Evolutionary conservation across 1,140 invertebrate species (phyloP).

Genomic region (Dreissena polymorpha): DNA sequence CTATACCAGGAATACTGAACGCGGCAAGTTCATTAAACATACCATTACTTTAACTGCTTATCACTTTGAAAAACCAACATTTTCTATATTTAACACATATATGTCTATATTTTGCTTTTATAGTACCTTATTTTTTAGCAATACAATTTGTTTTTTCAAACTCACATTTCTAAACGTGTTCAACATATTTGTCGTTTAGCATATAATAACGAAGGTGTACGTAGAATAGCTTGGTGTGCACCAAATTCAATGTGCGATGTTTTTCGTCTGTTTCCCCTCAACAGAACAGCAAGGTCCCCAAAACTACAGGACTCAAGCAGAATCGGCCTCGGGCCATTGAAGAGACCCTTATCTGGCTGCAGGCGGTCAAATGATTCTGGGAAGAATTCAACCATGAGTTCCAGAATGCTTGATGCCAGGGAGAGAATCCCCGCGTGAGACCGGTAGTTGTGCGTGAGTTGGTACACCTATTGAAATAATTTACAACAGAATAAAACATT

Average conservation of each 20-base stretch:
- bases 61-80: no score
- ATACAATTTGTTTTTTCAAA: no score
- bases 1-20: no score
- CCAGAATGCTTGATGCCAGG: conserved; percentile 65
- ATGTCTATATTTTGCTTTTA: no score
- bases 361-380: conserved; percentile 70
- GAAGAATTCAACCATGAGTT: conserved; percentile 65
- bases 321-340: conserved; percentile 68
- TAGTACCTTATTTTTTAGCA: no score
- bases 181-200: no score
- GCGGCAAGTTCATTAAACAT: no score
- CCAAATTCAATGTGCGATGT: conserved; percentile 70
- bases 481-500: background rate
- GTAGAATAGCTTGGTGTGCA: conserved; percentile 66
- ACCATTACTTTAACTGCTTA: no score
- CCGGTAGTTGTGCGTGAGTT: conserved; percentile 69
- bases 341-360: conserved; percentile 66
- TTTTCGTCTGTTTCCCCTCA: conserved; percentile 54
- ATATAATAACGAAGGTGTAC: background rate
- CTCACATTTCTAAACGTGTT: no score
- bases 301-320: conserved; percentile 65
- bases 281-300: conserved; percentile 58
- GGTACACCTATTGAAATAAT: conserved; percentile 50
- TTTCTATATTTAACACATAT: no score
- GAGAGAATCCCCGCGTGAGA: conserved; percentile 68